Evolutionary conservation across 2,888 invertebrate species (phyloP), one percentile per base, ranked within the genome.

Genomic region (Allolobophora icterica): DNA sequence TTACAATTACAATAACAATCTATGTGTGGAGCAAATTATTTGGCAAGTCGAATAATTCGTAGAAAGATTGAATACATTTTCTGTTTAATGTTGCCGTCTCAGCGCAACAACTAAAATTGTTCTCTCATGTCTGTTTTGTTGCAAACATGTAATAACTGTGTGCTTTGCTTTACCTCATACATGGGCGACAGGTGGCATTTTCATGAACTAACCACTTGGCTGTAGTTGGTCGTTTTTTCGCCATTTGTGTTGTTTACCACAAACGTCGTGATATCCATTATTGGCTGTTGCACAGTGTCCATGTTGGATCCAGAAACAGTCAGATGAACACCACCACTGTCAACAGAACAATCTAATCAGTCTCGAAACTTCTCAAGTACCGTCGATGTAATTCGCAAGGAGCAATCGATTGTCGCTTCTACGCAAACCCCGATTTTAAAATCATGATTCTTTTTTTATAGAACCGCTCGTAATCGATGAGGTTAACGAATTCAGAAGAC

Each of bases 281-380:
- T 35, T 87, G 87, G 87, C 1, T 87, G 13, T 87, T 34, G 34
- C 17, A 87, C 87, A 11, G 38, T 38, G 38, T 87, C 38, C 87
- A 87, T 87, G 19, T 87, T 87, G 38, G 21, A 21, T 38, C 87
- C 87, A 87, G 87, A 35, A 24, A 87, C 87, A 30, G 87, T 87
- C 24, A 87, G 38, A 87, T 35, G 34, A 87, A 87, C 87, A 87
- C 87, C 87, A 21, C 87, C 87, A 24, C 87, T 87, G 87, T 71
- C 71, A 71, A 71, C 71, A 11, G 30, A 71, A 71, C 71, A 71
- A n/a, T 8, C 71, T 0, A 71, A 71, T 71, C 71, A 71, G 42
- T n/a, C 17, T 71, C 2, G n/a, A 71, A 30, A 71, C 30, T 71
- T 6, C n/a, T n/a, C n/a, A n/a, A 71, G 11, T 71, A n/a, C 4